Evolutionary conservation across 2,888 invertebrate genomes (phyloP), one percentile per base, ranked within the genome.

Genomic region (Phengaris alcon): DNA sequence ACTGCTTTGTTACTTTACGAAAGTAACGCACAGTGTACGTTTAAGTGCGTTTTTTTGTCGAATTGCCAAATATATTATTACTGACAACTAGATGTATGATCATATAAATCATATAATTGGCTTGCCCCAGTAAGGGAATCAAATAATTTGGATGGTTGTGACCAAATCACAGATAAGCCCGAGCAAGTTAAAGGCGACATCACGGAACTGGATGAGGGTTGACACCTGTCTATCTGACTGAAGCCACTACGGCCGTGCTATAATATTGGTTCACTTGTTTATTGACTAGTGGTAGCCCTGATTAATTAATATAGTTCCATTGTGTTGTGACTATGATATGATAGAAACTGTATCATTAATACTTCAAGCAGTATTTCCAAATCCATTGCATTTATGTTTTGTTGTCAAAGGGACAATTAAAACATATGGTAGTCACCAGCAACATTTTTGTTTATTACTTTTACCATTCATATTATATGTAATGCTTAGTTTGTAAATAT

Each of bases 191-290:
- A 77, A 78, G 77, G 77, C 78, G 78, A 68, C 68, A 77, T 78
- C 78, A 78, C 73, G 74, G 73, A 52, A 46, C 69, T 55, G 73
- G 80, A 80, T 77, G 76, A 76, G 80, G 80, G 80, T 80, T 72
- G 80, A 79, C 77, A 76, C 77, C 75, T 75, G 76, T 75, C 75
- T 55, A 75, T 75, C 75, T 55, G 69, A 69, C 51, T 44, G 52
- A 51, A 22, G 54, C 64, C 64, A 64, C 35, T 44, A 12, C 35
- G 64, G 64, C 35, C 35, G 35, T 22, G 22, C 22, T 22, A 22
- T 22, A 22, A 22, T 22, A 22, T 22, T 75, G 52, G 52, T 75
- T 75, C 46, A 59, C 51, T 73, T 68, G 55, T 75, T 75, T 74
- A 64, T 64, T 64, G 35, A 64, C 64, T 22, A 22, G 22, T 72